phyloP scores from a whole-genome alignment of 2,113 vertebrate genomes.

The Oreocharis arfaki region DNA sequence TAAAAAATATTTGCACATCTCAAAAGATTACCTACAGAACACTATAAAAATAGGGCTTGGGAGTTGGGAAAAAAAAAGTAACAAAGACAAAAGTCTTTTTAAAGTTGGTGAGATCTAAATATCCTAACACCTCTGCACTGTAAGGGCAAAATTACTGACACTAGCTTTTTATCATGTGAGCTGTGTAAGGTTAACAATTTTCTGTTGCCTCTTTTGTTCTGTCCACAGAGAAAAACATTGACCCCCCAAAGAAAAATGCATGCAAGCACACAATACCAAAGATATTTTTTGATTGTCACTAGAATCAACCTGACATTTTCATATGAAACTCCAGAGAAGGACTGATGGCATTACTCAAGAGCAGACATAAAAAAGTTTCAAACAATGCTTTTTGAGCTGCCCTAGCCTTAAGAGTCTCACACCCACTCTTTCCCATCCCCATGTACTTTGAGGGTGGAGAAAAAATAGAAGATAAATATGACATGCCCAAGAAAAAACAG shows the following conservation, averaged over 20 bases:
- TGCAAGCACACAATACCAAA: not conserved
- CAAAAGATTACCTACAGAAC: not conserved
- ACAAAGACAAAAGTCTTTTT: not conserved
- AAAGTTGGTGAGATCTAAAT: not conserved
- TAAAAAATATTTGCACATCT: not conserved
- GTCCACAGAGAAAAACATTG: not conserved
- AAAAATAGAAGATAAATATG: not conserved
- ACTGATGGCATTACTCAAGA: not conserved
- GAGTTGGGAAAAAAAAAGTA: accelerated
- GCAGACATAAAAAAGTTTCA: not conserved
- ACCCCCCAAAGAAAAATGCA: not conserved
- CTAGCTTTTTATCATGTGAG: not conserved
- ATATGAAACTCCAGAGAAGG: not conserved
- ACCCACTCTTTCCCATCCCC: not conserved
- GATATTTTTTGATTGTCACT: not conserved
- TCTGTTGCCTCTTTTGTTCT: not conserved
- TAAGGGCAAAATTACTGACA: not conserved
- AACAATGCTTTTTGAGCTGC: not conserved
- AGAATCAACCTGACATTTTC: not conserved
- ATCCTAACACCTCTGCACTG: not conserved
- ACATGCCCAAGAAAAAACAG: not conserved
- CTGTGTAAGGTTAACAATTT: not conserved
- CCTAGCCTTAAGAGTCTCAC: not conserved
- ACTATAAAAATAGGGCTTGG: not conserved
- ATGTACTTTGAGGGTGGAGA: not conserved